Percentiles rank a stretch among this genome's conserved stretches.
phyloP scores from a whole-genome alignment of 2,888 invertebrate species.

The Tenthredo distinguenda region DNA sequence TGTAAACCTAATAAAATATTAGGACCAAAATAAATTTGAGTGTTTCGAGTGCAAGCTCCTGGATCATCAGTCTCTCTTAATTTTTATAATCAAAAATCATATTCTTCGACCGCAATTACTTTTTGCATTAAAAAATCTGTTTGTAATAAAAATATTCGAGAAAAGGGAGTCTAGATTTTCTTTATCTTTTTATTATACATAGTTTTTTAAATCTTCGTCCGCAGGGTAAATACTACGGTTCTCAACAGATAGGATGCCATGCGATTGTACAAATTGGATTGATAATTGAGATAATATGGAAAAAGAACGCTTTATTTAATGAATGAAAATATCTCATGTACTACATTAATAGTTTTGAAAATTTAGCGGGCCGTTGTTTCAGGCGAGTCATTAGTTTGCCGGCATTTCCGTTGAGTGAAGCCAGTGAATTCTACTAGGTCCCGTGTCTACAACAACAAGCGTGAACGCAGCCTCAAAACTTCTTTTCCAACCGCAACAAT shows the following conservation, averaged over 20 bases:
- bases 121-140: background rate
- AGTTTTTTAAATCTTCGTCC: background rate
- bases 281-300: background rate
- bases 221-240: background rate
- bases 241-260: background rate
- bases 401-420: constrained; percentile 18
- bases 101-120: background rate
- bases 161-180: background rate
- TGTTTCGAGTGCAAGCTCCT: background rate
- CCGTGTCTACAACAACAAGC: background rate
- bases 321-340: background rate
- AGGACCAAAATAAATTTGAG: background rate
- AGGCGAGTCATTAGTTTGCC: background rate
- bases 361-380: background rate
- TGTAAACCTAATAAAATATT: background rate
- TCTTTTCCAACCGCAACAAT: constrained; percentile 67
- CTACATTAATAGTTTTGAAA: background rate
- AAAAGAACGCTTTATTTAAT: background rate
- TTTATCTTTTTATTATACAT: background rate
- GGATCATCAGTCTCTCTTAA: background rate
- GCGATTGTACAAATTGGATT: background rate
- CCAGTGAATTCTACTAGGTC: background rate
- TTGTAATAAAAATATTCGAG: background rate
- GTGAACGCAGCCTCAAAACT: constrained; percentile 54
- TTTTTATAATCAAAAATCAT: background rate